Evolutionary conservation across 1,140 invertebrate genomes (phyloP).

Genomic region (Steinernema khuongi): DNA sequence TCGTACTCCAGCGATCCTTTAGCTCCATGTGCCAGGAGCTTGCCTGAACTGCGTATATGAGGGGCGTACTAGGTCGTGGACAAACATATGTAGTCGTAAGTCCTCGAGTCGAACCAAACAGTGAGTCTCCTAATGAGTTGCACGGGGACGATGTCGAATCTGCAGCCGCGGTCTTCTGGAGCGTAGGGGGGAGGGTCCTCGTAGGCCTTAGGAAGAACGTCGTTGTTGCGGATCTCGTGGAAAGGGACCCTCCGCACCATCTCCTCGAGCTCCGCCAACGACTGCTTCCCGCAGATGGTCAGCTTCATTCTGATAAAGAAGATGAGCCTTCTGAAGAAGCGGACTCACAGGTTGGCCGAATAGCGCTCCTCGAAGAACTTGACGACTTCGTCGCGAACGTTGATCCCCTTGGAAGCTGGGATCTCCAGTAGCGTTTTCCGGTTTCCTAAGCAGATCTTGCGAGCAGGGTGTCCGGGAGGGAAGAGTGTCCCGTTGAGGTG

Average conservation of each 20-base stretch:
- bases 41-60: neutral
- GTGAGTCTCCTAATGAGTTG: constrained; percentile 82
- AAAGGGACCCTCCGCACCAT: constrained; percentile 74
- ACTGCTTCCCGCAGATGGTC: constrained; percentile 65
- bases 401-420: constrained; percentile 74
- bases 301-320: constrained; percentile 48
- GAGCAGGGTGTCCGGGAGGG: constrained; percentile 39
- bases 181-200: constrained; percentile 75
- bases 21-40: constrained; percentile 76
- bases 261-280: constrained; percentile 76
- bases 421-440: constrained; percentile 72
- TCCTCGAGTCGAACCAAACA: constrained; percentile 85
- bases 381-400: constrained; percentile 75
- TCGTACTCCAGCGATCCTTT: constrained; percentile 80
- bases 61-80: too few species aligned
- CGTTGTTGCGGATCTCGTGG: constrained; percentile 71
- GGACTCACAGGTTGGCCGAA: constrained; percentile 72
- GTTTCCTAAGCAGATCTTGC: constrained; percentile 66
- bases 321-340: neutral
- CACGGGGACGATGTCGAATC: constrained; percentile 70
- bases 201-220: constrained; percentile 66
- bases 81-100: constrained; percentile 23
- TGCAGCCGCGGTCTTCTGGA: constrained; percentile 63
- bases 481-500: constrained; percentile 71
- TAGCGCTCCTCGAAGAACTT: constrained; percentile 87